Conservation (phyloP, 2,888 invertebrate genomes). For the Oxytorus armatus region DNA sequence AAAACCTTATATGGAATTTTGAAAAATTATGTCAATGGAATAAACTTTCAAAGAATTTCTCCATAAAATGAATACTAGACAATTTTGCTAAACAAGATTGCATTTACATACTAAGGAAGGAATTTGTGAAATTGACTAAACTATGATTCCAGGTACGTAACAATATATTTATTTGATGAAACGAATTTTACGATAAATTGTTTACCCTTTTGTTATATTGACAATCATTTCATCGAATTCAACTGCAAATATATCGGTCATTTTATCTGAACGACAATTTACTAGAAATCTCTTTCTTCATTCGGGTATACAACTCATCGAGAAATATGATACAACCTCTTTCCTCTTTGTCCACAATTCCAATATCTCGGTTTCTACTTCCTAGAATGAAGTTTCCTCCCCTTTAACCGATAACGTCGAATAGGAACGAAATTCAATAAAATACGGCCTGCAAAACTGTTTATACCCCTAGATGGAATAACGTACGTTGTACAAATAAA, state of each 20-base stretch:
- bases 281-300: neutral
- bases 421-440: constrained; percentile 52
- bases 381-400: constrained; percentile 19
- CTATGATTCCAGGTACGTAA: too few relatives aligned
- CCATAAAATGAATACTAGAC: too few relatives aligned
- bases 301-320: neutral
- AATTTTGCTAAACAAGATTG: too few relatives aligned
- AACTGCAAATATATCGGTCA: neutral
- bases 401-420: constrained; percentile 28
- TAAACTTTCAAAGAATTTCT: too few relatives aligned
- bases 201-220: too few relatives aligned
- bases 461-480: neutral
- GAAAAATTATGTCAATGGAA: too few relatives aligned
- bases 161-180: too few relatives aligned
- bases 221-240: too few relatives aligned
- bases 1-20: too few relatives aligned
- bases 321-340: constrained; percentile 23
- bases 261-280: neutral
- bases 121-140: too few relatives aligned
- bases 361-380: constrained; percentile 36
- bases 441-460: constrained; percentile 19
- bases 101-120: too few relatives aligned
- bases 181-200: too few relatives aligned
- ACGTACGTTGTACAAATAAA: constrained; percentile 11
- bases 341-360: constrained; percentile 24